phyloP scores from a whole-genome alignment of 2,113 vertebrate species.

The Cephalopholis sonnerati region DNA sequence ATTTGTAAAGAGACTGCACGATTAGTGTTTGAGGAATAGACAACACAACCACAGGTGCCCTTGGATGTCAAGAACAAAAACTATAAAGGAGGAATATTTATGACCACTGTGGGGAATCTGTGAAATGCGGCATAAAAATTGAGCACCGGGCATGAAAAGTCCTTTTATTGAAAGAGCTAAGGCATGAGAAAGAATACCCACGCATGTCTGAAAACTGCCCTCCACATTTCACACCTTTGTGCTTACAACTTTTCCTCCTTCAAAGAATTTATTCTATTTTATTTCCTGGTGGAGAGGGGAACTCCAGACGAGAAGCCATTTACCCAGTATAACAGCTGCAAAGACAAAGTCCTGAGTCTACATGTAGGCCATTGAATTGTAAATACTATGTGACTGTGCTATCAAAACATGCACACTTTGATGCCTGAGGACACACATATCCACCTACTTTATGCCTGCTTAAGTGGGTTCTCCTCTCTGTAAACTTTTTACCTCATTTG shows the following conservation, averaged over 20 bases:
- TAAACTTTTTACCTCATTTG: background rate
- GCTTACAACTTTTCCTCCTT: constrained; percentile 16
- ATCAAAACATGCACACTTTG: constrained; percentile 14
- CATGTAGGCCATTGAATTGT: background rate
- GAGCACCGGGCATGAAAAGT: constrained; percentile 39
- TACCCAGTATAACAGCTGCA: background rate
- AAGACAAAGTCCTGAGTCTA: constrained; percentile 8
- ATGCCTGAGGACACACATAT: constrained; percentile 27
- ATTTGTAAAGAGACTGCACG: background rate
- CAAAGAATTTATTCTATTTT: constrained; percentile 37
- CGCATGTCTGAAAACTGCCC: constrained; percentile 37
- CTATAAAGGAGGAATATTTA: constrained; percentile 45
- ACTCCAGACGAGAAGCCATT: constrained; percentile 22
- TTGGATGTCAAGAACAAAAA: constrained; percentile 47
- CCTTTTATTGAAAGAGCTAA: constrained; percentile 49
- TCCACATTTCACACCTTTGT: constrained; percentile 53
- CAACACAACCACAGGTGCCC: constrained; percentile 15
- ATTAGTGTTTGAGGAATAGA: background rate
- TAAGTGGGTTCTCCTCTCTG: background rate
- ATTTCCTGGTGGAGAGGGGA: constrained; percentile 6
- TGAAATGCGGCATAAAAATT: constrained; percentile 55
- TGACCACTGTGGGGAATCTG: constrained; percentile 37
- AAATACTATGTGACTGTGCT: constrained; percentile 32
- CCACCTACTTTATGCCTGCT: background rate
- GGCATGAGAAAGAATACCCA: constrained; percentile 45